These are phyloP conservation scores for Cynopterus brachyotis DNA, from an alignment of 2,113 vertebrate genomes.

Conservation along the genomic window DNA sequence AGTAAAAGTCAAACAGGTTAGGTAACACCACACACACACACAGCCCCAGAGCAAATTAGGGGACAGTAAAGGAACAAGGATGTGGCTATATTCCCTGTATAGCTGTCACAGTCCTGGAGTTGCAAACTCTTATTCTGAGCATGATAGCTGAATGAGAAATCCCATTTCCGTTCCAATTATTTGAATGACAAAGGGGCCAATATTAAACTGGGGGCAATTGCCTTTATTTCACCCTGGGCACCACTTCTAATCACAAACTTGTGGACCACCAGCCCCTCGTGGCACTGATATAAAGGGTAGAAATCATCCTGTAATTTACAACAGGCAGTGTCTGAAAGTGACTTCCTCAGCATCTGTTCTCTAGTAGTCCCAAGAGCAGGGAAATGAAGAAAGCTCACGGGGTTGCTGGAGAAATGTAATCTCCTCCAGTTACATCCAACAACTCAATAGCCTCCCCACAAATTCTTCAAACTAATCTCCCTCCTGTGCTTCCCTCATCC, in stretches of 20 bases:
- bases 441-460: not conserved
- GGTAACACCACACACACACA: not conserved
- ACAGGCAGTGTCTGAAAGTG: conserved; percentile 46
- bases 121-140: not conserved
- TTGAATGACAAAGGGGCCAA: conserved; percentile 28
- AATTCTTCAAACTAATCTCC: not conserved
- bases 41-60: not conserved
- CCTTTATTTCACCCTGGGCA: conserved; percentile 43
- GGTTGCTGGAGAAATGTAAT: not conserved
- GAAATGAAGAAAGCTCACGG: not conserved
- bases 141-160: conserved; percentile 7
- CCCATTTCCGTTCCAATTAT: not conserved
- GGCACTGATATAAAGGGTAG: not conserved
- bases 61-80: rapidly evolving
- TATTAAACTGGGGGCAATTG: conserved; percentile 30
- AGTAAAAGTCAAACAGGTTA: not conserved
- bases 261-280: not conserved
- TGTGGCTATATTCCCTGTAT: rapidly evolving
- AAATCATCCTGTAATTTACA: conserved; percentile 37
- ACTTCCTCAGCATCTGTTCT: conserved; percentile 70
- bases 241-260: conserved; percentile 44
- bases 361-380: not conserved
- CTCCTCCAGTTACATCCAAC: not conserved
- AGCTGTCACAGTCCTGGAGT: not conserved
- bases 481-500: not conserved